A percentile compares a stretch with the other conserved stretches of the same genome.
Evolutionary conservation across 2,113 vertebrate species (phyloP).

Genomic region (Rhombomys opimus): DNA sequence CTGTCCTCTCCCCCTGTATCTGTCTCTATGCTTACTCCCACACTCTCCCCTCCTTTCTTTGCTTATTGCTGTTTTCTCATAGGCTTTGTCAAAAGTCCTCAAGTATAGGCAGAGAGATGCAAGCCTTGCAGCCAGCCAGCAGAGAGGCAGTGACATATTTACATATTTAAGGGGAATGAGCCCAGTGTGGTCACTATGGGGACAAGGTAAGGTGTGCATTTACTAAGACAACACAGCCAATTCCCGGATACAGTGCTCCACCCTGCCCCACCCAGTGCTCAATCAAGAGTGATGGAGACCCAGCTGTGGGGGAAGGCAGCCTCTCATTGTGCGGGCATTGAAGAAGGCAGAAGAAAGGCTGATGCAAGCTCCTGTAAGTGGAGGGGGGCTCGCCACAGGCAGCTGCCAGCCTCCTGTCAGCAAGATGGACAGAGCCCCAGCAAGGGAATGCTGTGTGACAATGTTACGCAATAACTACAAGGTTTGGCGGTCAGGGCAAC

Average conservation of each 20-base stretch:
- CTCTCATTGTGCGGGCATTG: neutral
- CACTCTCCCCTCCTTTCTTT: no score
- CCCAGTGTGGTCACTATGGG: constrained; percentile 75
- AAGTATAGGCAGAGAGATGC: constrained; percentile 78
- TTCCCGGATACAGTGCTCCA: constrained; percentile 68
- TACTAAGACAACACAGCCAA: constrained; percentile 70
- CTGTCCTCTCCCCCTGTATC: accelerated
- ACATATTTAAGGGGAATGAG: constrained; percentile 82
- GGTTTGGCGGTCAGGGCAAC: neutral
- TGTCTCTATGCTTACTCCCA: neutral
- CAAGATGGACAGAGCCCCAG: neutral
- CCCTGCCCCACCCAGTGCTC: constrained; percentile 54
- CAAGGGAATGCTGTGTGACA: neutral
- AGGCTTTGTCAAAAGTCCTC: constrained; percentile 80
- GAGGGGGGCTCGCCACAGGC: neutral
- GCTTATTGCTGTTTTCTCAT: no score
- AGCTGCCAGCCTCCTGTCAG: constrained; percentile 20
- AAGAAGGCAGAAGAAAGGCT: constrained; percentile 27
- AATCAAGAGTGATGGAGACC: constrained; percentile 56
- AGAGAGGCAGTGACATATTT: constrained; percentile 77
- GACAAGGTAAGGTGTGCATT: constrained; percentile 35
- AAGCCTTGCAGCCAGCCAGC: constrained; percentile 54
- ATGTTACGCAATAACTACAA: neutral
- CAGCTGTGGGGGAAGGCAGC: constrained; percentile 2
- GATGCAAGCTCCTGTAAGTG: neutral